phyloP scores from a whole-genome alignment of 2,888 invertebrate genomes.

The Erebia epiphron region DNA sequence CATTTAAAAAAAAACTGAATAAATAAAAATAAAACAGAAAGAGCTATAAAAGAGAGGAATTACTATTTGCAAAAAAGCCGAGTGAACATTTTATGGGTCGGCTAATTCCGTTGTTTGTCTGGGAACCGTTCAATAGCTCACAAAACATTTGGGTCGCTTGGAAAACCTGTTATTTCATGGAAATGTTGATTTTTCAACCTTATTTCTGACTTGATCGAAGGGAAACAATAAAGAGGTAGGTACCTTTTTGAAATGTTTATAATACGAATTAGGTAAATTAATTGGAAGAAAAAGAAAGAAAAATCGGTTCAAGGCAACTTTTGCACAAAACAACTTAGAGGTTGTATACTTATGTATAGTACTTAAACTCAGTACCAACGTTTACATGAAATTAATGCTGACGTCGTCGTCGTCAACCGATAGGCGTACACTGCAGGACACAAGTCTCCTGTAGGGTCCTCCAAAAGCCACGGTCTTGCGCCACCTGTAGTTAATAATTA shows the following conservation, averaged over 20 bases:
- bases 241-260: background rate
- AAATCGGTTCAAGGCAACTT: no score
- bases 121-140: slow-evolving; percentile 20
- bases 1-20: no score
- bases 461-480: no score
- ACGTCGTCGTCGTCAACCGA: no score
- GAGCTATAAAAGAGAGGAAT: slow-evolving; percentile 11
- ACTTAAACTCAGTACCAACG: no score
- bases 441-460: no score
- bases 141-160: slow-evolving; percentile 18
- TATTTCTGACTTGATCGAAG: background rate
- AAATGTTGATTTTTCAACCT: slow-evolving; percentile 16
- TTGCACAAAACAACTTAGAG: no score
- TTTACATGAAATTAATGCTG: no score
- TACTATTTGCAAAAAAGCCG: slow-evolving; percentile 13
- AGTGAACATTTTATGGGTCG: slow-evolving; percentile 18
- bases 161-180: slow-evolving; percentile 9
- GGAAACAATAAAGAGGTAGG: background rate
- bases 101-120: slow-evolving; percentile 18
- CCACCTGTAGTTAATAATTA: no score
- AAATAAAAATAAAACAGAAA: background rate
- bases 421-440: no score
- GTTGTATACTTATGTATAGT: no score
- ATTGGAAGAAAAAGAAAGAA: background rate
- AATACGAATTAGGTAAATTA: background rate